Evolutionary conservation across 2,888 invertebrate species (phyloP), one percentile per base, ranked within the genome.

Genomic region (Sisyra terminalis): DNA sequence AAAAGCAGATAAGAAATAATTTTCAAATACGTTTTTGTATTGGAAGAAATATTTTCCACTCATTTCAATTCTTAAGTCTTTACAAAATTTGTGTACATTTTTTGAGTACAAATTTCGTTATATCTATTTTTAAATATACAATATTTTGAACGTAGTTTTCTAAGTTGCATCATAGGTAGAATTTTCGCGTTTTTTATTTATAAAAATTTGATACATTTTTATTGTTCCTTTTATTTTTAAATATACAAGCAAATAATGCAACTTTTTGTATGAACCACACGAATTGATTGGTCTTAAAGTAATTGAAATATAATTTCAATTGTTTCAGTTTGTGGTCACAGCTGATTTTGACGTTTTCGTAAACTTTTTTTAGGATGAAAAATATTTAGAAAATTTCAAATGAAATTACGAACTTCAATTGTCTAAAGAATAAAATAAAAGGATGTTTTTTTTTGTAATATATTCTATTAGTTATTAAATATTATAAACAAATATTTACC

Each of bases 401-500:
- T 14, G 9, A 17, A 15, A 38, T 17, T 38, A 38, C 14, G 18
- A 38, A 17, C 7, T 24, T n/a, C n/a, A n/a, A n/a, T n/a, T n/a
- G n/a, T n/a, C n/a, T n/a, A n/a, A n/a, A n/a, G n/a, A n/a, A n/a
- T n/a, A n/a, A n/a, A n/a, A n/a, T n/a, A n/a, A n/a, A n/a, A n/a
- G n/a, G n/a, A n/a, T n/a, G n/a, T n/a, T n/a, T n/a, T n/a, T n/a
- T n/a, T n/a, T n/a, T n/a, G n/a, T n/a, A n/a, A n/a, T n/a, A n/a
- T n/a, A n/a, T n/a, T n/a, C n/a, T n/a, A n/a, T n/a, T n/a, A n/a
- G n/a, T n/a, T n/a, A n/a, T n/a, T n/a, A n/a, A n/a, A n/a, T n/a
- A n/a, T n/a, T n/a, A n/a, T n/a, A n/a, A n/a, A n/a, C n/a, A 6
- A 3, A 18, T 37, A 34, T 55, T 57, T 53, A 61, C 63, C 61